These are phyloP conservation scores for Pteronotus mesoamericanus DNA, from an alignment of 2,797 vertebrate species.

Conservation along the genomic window DNA sequence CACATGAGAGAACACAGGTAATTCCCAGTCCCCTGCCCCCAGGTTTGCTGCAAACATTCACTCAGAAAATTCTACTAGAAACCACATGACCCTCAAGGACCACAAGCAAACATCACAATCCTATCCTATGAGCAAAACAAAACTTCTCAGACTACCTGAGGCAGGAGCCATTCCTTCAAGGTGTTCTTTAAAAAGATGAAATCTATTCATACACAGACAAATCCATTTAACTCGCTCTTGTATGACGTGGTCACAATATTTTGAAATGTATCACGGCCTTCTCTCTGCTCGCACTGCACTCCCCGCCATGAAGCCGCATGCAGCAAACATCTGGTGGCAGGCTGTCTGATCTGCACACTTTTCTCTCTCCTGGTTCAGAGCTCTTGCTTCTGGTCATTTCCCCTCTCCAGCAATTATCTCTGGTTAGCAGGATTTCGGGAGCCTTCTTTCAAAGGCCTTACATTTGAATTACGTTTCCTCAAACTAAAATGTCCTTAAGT, in stretches of 20 bases:
- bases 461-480: background rate
- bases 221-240: rapidly evolving
- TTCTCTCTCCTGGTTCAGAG: background rate
- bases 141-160: background rate
- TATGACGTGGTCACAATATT: background rate
- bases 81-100: background rate
- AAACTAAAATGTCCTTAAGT: background rate
- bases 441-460: background rate
- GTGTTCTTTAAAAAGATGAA: background rate
- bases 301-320: rapidly evolving
- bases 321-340: rapidly evolving
- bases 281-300: background rate
- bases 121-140: rapidly evolving
- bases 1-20: rapidly evolving
- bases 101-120: rapidly evolving
- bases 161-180: background rate
- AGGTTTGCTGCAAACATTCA: too few relatives aligned
- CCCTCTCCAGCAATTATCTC: background rate
- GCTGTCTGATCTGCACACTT: background rate
- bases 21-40: background rate
- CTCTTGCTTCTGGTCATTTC: background rate
- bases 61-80: background rate
- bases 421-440: background rate
- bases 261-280: background rate
- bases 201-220: background rate